These are phyloP conservation scores for Lepus europaeus DNA, from an alignment of 2,113 vertebrate species.

Conservation along the genomic window DNA sequence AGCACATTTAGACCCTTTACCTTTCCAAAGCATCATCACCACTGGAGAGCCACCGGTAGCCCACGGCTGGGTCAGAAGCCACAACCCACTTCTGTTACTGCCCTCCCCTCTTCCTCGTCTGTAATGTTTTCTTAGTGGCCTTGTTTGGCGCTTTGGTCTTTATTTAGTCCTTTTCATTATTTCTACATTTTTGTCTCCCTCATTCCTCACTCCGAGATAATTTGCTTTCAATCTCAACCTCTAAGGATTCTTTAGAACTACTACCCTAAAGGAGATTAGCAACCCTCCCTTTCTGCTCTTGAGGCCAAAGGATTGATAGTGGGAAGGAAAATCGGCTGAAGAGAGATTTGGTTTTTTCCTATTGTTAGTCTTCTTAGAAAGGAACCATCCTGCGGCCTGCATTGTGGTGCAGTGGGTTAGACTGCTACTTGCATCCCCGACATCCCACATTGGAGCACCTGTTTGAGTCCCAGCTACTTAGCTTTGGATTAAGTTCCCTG, in stretches of 20 bases:
- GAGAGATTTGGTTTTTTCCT: not conserved
- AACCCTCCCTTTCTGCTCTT: not conserved
- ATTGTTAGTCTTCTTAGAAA: not conserved
- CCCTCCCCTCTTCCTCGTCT: slow-evolving; percentile 12
- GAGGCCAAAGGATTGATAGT: not conserved
- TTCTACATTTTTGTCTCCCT: slow-evolving; percentile 18
- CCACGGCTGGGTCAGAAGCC: slow-evolving; percentile 34
- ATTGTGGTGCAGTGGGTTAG: too few relatives aligned
- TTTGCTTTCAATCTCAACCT: slow-evolving; percentile 42
- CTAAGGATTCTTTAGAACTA: not conserved
- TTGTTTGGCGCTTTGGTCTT: not conserved
- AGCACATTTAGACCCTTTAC: slow-evolving; percentile 47
- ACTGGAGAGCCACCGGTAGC: not conserved
- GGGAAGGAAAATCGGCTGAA: not conserved
- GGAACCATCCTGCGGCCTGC: not conserved
- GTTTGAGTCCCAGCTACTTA: too few relatives aligned
- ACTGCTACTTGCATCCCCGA: too few relatives aligned
- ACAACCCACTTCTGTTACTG: not conserved
- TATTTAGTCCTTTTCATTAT: slow-evolving; percentile 34
- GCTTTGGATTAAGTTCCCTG: too few relatives aligned
- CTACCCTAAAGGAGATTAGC: not conserved
- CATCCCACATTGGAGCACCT: too few relatives aligned
- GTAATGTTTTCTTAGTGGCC: slow-evolving; percentile 41
- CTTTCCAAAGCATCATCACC: not conserved
- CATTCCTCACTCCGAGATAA: not conserved